Evolutionary conservation across 2,113 vertebrate species (phyloP).

Genomic region (Litocranius walleri): DNA sequence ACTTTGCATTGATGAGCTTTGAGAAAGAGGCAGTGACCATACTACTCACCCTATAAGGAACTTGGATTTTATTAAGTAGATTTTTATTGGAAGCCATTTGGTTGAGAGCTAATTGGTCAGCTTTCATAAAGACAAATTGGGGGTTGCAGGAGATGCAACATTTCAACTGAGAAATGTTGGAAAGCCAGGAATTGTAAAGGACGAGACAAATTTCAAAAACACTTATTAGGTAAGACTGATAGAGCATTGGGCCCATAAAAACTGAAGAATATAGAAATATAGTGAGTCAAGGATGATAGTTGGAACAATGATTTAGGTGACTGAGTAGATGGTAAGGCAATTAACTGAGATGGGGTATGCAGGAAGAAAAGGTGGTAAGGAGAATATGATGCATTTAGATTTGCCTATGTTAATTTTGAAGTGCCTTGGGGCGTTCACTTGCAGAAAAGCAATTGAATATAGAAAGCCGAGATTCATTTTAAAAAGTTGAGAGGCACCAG

Average conservation of each 20-base stretch:
- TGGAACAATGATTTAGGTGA: background rate
- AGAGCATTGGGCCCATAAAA: background rate
- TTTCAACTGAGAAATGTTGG: background rate
- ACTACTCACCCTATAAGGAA: background rate
- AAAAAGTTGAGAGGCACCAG: background rate
- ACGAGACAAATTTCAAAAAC: background rate
- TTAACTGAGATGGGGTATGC: background rate
- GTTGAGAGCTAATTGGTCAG: background rate
- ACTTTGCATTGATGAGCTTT: background rate
- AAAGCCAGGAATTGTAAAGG: background rate
- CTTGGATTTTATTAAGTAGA: background rate
- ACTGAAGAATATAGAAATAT: background rate
- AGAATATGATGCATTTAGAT: background rate
- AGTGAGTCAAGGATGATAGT: background rate
- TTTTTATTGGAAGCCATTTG: background rate
- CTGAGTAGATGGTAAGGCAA: background rate
- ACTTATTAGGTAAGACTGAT: background rate
- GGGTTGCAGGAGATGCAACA: background rate
- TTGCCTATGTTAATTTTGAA: constrained; percentile 3
- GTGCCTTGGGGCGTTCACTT: background rate
- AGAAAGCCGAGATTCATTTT: background rate
- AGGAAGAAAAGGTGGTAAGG: background rate
- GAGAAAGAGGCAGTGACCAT: background rate
- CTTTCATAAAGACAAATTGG: background rate
- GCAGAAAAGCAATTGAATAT: background rate